A percentile compares a stretch with the other conserved stretches of the same genome.
These are phyloP conservation scores for Bombus huntii DNA, from an alignment of 1,140 invertebrate species.

Conservation along the genomic window DNA sequence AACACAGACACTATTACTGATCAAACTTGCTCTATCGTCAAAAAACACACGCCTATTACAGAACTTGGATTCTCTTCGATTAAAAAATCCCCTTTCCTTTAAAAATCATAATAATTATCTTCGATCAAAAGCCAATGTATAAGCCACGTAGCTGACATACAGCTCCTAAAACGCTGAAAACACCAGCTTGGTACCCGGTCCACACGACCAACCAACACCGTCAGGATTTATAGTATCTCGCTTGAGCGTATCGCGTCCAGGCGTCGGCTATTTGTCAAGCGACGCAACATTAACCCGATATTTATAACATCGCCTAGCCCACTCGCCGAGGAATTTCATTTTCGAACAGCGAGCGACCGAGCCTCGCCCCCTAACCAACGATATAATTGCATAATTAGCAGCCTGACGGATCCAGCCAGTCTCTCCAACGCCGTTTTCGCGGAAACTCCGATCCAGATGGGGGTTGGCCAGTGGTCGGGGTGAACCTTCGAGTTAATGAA, in stretches of 20 bases:
- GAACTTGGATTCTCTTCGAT: no score
- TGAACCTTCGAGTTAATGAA: constrained; percentile 59
- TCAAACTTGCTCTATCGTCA: neutral
- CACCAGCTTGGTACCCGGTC: no score
- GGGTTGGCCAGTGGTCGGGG: no score
- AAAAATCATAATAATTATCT: no score
- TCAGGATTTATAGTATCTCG: constrained; percentile 8
- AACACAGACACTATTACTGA: no score
- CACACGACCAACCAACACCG: neutral
- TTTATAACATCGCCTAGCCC: neutral
- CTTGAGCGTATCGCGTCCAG: constrained; percentile 6
- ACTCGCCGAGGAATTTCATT: constrained; percentile 38
- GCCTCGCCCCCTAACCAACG: neutral
- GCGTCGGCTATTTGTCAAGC: constrained; percentile 20
- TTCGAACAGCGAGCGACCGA: neutral
- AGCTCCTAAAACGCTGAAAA: neutral
- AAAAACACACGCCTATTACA: no score
- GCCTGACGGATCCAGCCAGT: constrained; percentile 1
- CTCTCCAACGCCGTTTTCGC: neutral
- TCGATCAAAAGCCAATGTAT: no score
- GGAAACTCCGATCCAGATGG: neutral
- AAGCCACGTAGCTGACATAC: no score
- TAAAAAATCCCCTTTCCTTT: no score
- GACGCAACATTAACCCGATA: constrained; percentile 27
- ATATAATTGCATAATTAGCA: constrained; percentile 63